Conservation (phyloP, 2,888 invertebrate genomes). For the Drosophila cognata region DNA sequence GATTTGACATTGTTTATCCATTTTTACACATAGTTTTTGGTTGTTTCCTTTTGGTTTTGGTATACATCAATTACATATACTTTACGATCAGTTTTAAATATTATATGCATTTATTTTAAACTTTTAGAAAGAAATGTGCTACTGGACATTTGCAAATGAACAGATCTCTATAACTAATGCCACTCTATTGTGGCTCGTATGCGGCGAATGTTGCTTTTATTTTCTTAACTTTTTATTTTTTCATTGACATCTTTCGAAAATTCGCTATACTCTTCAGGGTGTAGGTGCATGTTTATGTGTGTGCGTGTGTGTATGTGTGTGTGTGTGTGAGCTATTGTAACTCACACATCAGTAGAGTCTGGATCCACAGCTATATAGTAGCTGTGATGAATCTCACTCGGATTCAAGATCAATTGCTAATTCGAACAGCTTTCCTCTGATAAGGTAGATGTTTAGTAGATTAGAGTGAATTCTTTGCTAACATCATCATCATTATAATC, state of each 20-base stretch:
- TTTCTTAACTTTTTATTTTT: constrained; percentile 1
- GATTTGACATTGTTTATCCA: constrained; percentile 32
- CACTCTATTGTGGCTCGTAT: constrained; percentile 27
- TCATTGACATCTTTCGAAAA: constrained; percentile 27
- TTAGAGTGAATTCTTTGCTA: constrained; percentile 1
- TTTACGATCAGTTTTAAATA: constrained; percentile 46
- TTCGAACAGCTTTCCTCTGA: background rate
- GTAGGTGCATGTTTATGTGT: constrained; percentile 4
- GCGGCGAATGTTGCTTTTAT: constrained; percentile 17
- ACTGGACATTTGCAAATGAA: constrained; percentile 52
- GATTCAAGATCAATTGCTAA: constrained; percentile 1
- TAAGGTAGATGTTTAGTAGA: constrained; percentile 1
- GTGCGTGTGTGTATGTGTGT: constrained; percentile 4
- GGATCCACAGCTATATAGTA: background rate
- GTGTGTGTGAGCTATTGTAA: constrained; percentile 9
- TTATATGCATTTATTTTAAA: constrained; percentile 36
- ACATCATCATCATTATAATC: background rate
- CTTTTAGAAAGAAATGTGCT: constrained; percentile 43
- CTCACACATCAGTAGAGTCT: background rate
- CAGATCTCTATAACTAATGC: constrained; percentile 47
- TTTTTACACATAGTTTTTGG: constrained; percentile 50
- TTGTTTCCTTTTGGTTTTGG: constrained; percentile 35
- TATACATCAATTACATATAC: constrained; percentile 67
- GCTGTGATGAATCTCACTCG: constrained; percentile 2
- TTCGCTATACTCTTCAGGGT: constrained; percentile 7